Evolutionary conservation across 1,140 invertebrate species (phyloP), one percentile per base, ranked within the genome.

Genomic region (Ips nitidus): DNA sequence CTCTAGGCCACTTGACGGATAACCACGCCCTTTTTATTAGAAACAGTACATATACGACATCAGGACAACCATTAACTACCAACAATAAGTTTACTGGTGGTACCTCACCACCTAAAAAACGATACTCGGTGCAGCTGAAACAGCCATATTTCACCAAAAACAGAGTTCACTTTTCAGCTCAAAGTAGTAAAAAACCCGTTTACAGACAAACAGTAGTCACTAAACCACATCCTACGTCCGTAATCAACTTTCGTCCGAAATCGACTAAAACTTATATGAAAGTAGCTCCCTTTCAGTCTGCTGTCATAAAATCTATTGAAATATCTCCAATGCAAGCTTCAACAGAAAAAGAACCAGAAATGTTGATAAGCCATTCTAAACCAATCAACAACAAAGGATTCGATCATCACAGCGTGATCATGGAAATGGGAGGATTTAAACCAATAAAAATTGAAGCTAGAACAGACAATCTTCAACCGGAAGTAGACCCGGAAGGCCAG

Each of bases 371-470:
- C 64, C 39, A 61, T 61, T 6, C 39, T 42, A 3, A 4, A 66
- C 3, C 6, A 39, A 6, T 22, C 1, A 58, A 41, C 41, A 22
- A 55, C 6, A 55, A 22, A 6, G 92, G 91, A 0, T 94, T 94
- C 75, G 86, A 92, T 77, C 91, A 91, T 0, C 86, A 88, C 66
- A 89, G 90, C 0, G 88, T 94, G 8, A 88, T 93, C 0, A 89
- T 93, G 42, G 92, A 94, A 81, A 22, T 22, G 22, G 87, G 90
- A 60, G 91, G 91, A 0, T 94, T 94, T 74, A 91, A 89, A 66
- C 91, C 92, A 1, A 93, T 94, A 22, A 83, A 84, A 22, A 87
- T 85, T 79, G 81, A 74, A 63, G 74, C 68, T 73, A 83, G 87
- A 45, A 82, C 84, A 67, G 83, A 84, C 67, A 77, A 82, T 41